Evolutionary conservation across 2,888 invertebrate species (phyloP), one percentile per base, ranked within the genome.

Genomic region (Clunio marinus): DNA sequence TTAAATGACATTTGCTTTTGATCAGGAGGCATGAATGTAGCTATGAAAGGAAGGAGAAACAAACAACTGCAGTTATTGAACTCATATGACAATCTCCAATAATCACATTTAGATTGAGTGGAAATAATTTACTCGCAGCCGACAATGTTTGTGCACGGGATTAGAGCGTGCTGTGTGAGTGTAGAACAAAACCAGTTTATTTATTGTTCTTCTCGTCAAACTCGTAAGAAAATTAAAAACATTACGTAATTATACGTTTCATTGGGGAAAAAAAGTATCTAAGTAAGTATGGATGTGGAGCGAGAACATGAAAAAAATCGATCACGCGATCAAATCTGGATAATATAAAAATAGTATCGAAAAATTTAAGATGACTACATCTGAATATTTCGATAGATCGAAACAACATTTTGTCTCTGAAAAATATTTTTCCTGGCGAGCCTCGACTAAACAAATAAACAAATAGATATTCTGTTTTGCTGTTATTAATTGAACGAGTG

Each of bases 51-150:
- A n/a, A n/a, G n/a, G n/a, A n/a, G 15, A 5, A 41, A 41, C n/a
- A 41, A 41, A n/a, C 41, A 15, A 41, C 41, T 41, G 41, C 41
- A 41, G 41, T 41, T 41, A n/a, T 41, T 41, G 41, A 41, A 41
- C 41, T 41, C 41, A n/a, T 41, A 15, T 41, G 41, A 41, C 41
- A 41, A 41, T 41, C n/a, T 41, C 41, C 41, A 41, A n/a, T 41
- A 41, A 41, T 41, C 15, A 15, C 4, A n/a, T 41, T 41, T 41
- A 41, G 41, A 41, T 41, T 41, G 41, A 41, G 41, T 41, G 41
- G 41, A 41, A 41, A n/a, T 13, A 41, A 41, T 41, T 41, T 41
- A 15, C 15, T n/a, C n/a, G 15, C 10, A n/a, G n/a, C 7, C 15
- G 41, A 41, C 10, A 15, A 41, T 15, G n/a, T 2, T 41, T n/a